Evolutionary conservation across 2,113 vertebrate species (phyloP).

Genomic region (Leptocoma aspasia): DNA sequence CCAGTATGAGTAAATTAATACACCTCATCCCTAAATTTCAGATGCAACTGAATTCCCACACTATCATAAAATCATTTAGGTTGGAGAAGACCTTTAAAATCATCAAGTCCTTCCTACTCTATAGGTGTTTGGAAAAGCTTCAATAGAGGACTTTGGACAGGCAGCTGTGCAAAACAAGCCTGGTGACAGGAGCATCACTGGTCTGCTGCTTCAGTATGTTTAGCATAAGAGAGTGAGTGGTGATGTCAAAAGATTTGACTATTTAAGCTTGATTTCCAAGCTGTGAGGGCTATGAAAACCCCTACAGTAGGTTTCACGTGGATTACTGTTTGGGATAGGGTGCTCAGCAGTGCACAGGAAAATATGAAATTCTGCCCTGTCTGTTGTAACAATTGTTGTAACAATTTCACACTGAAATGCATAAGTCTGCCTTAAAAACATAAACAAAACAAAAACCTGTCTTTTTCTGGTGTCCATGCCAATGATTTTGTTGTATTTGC

Average conservation of each 20-base stretch:
- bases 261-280: neutral
- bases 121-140: neutral
- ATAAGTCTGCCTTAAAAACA: neutral
- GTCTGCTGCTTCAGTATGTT: neutral
- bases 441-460: neutral
- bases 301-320: accelerated
- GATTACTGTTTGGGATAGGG: neutral
- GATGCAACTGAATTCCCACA: neutral
- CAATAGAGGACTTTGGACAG: neutral
- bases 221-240: neutral
- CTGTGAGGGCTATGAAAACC: neutral
- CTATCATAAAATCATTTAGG: neutral
- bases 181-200: neutral
- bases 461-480: neutral
- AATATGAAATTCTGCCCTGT: neutral
- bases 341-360: neutral
- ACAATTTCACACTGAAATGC: neutral
- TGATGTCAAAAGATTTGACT: neutral
- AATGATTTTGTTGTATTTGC: neutral
- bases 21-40: neutral
- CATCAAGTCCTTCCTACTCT: neutral
- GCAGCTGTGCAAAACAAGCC: neutral
- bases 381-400: neutral
- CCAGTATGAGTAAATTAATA: neutral
- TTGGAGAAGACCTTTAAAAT: neutral